phyloP scores from a whole-genome alignment of 2,888 invertebrate species.

The Metacarcinus magister region DNA sequence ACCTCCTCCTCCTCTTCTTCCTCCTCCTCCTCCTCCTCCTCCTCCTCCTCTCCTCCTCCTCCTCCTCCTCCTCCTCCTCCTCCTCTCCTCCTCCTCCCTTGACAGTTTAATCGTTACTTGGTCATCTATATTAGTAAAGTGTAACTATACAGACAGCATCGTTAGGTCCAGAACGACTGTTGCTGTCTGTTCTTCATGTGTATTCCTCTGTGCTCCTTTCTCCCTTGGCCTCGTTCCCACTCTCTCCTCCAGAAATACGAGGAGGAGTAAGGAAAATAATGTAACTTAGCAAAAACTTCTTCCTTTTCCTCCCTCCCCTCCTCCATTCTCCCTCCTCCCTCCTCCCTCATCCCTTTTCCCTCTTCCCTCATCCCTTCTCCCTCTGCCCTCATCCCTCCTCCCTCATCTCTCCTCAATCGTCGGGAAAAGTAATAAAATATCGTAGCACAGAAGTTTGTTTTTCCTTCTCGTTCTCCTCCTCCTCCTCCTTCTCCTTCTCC shows the following conservation, averaged over 20 bases:
- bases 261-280: neutral
- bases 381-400: neutral
- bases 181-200: too few relatives aligned
- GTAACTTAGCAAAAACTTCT: neutral
- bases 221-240: too few relatives aligned
- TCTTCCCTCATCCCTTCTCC: neutral
- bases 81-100: too few relatives aligned
- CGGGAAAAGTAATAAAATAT: conserved; percentile 15
- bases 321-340: neutral
- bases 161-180: too few relatives aligned
- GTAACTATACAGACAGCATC: too few relatives aligned
- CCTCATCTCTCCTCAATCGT: neutral
- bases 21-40: too few relatives aligned
- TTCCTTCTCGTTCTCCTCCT: neutral
- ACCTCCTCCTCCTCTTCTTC: neutral
- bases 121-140: too few relatives aligned
- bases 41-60: neutral
- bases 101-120: too few relatives aligned
- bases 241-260: neutral
- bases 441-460: conserved; percentile 26
- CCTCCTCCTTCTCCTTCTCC: neutral
- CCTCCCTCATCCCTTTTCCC: neutral
- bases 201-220: too few relatives aligned
- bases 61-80: neutral
- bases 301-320: neutral